A percentile compares a stretch with the other conserved stretches of the same genome.
Evolutionary conservation across 1,140 invertebrate genomes (phyloP).

Genomic region (Drosophila quadrilineata): DNA sequence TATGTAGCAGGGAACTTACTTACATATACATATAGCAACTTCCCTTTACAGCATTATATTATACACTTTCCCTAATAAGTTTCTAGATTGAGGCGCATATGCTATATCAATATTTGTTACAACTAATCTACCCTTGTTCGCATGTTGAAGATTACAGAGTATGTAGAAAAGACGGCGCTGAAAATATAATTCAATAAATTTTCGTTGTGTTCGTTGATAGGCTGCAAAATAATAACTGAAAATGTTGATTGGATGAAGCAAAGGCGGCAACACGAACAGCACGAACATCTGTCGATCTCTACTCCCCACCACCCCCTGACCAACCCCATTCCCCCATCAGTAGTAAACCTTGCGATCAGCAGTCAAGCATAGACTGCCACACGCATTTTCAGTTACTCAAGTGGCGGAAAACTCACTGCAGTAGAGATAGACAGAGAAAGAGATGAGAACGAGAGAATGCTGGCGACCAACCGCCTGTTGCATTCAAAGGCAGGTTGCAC

Average conservation of each 20-base stretch:
- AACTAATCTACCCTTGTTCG: no score
- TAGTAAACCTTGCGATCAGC: constrained; percentile 3
- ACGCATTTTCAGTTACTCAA: constrained; percentile 61
- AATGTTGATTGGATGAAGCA: constrained; percentile 59
- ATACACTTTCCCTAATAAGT: no score
- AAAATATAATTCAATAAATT: constrained; percentile 70
- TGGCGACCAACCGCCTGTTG: constrained; percentile 60
- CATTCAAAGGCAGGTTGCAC: constrained; percentile 53
- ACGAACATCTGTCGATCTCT: not conserved
- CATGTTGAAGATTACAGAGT: no score
- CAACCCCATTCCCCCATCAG: not conserved
- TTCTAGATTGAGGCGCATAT: no score
- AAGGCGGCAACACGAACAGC: constrained; percentile 47
- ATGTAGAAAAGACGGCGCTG: constrained; percentile 13
- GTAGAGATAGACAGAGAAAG: not conserved
- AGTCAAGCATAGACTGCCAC: constrained; percentile 46
- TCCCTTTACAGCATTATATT: no score
- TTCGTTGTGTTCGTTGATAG: constrained; percentile 49
- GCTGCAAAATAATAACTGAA: constrained; percentile 60
- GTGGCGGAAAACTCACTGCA: constrained; percentile 42
- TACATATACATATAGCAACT: no score
- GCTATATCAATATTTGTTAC: no score
- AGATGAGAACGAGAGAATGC: not conserved
- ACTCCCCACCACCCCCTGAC: not conserved
- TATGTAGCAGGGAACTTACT: no score